phyloP scores from a whole-genome alignment of 2,113 vertebrate genomes.

The Chionis minor region DNA sequence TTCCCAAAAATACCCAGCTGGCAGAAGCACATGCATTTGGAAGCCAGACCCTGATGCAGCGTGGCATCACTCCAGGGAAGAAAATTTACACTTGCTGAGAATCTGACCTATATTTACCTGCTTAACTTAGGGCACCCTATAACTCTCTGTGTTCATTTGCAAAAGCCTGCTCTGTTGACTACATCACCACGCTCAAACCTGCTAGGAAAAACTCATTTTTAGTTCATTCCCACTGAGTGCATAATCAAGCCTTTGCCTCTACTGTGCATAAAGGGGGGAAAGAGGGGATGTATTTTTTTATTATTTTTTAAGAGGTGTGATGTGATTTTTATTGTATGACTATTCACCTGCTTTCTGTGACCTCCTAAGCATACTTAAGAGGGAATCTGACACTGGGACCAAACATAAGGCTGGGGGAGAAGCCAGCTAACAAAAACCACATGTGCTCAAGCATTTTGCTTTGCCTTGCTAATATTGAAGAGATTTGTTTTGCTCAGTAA shows the following conservation, averaged over 20 bases:
- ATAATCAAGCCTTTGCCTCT: conserved; percentile 25
- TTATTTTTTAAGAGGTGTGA: conserved; percentile 59
- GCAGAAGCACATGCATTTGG: neutral
- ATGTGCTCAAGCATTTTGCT: conserved; percentile 52
- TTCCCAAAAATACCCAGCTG: conserved; percentile 14
- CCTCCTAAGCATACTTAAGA: conserved; percentile 44
- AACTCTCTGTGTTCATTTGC: neutral
- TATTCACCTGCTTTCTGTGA: conserved; percentile 64
- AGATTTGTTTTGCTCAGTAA: conserved; percentile 51
- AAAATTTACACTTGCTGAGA: neutral
- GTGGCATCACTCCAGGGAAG: neutral
- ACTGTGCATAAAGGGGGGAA: neutral
- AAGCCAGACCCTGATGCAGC: neutral
- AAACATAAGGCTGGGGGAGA: conserved; percentile 22
- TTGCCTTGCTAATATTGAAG: conserved; percentile 50
- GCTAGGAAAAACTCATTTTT: conserved; percentile 26
- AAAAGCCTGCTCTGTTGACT: neutral
- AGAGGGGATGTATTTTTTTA: neutral
- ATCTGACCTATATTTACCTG: neutral
- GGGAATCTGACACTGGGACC: conserved; percentile 48
- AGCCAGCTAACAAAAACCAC: conserved; percentile 62
- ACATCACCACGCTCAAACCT: neutral
- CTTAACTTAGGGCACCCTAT: neutral
- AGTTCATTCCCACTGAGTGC: neutral
- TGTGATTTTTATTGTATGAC: conserved; percentile 67